Evolutionary conservation across 2,113 vertebrate genomes (phyloP).

Genomic region (Microcebus tavaratra): DNA sequence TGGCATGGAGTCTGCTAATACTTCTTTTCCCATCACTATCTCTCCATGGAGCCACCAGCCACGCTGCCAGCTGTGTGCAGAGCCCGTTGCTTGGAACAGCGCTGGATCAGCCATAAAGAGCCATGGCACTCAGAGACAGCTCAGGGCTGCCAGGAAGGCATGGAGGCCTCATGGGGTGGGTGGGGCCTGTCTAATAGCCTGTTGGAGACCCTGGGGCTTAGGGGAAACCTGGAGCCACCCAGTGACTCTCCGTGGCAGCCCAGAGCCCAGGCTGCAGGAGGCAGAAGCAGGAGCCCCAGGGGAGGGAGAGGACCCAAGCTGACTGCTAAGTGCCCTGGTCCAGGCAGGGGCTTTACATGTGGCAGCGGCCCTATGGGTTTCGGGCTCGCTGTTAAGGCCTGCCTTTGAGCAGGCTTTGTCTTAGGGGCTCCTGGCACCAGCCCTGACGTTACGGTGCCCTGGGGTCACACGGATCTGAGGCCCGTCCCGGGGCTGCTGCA

Average conservation of each 20-base stretch:
- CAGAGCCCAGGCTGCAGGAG: not conserved
- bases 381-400: not conserved
- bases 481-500: not conserved
- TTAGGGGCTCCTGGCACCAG: not conserved
- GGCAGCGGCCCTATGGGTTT: too few relatives aligned
- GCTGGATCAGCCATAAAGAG: not conserved
- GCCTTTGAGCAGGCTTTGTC: not conserved
- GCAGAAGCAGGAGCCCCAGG: not conserved
- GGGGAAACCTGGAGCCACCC: not conserved
- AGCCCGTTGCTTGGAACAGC: not conserved
- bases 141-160: not conserved
- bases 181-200: not conserved
- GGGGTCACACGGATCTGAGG: not conserved
- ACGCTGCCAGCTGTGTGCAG: not conserved
- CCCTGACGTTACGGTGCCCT: not conserved
- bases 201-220: not conserved
- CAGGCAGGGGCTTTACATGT: not conserved
- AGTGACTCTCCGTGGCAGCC: not conserved
- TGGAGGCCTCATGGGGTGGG: not conserved
- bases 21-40: not conserved
- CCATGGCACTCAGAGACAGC: not conserved
- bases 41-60: not conserved
- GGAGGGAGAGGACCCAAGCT: not conserved
- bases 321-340: too few relatives aligned
- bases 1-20: not conserved